A percentile compares a stretch with the other conserved stretches of the same genome.
phyloP scores from a whole-genome alignment of 2,113 vertebrate genomes.

The Pseudonaja textilis region DNA sequence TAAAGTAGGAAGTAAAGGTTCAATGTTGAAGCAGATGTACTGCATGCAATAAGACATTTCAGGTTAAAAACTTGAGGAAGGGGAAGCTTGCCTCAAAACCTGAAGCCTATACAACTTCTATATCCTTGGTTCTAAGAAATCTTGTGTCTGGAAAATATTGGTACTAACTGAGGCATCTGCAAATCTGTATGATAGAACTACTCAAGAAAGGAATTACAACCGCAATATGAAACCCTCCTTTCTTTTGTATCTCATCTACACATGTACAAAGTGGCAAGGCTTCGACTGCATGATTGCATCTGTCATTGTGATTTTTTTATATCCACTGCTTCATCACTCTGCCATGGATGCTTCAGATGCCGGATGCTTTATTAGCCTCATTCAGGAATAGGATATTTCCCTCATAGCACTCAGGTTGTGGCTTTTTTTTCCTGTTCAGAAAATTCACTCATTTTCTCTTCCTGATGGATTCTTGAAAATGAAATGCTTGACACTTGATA shows the following conservation, averaged over 20 bases:
- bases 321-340: background rate
- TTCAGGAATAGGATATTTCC: background rate
- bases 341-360: background rate
- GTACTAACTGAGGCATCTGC: background rate
- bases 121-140: background rate
- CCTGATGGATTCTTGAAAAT: background rate
- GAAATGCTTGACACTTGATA: background rate
- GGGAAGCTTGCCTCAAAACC: background rate
- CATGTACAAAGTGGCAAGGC: background rate
- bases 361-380: background rate
- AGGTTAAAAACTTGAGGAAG: background rate
- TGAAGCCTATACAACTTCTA: background rate
- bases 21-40: background rate
- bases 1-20: constrained; percentile 13
- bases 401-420: background rate
- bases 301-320: background rate
- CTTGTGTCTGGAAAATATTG: background rate
- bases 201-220: background rate
- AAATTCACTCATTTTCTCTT: background rate
- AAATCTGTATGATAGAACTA: background rate
- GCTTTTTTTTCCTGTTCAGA: background rate
- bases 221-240: background rate
- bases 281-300: background rate
- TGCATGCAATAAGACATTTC: background rate
- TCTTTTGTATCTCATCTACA: background rate